Base-by-base conservation (phyloP, 2,113 vertebrate genomes). In the Hepsetus odoe region DNA sequence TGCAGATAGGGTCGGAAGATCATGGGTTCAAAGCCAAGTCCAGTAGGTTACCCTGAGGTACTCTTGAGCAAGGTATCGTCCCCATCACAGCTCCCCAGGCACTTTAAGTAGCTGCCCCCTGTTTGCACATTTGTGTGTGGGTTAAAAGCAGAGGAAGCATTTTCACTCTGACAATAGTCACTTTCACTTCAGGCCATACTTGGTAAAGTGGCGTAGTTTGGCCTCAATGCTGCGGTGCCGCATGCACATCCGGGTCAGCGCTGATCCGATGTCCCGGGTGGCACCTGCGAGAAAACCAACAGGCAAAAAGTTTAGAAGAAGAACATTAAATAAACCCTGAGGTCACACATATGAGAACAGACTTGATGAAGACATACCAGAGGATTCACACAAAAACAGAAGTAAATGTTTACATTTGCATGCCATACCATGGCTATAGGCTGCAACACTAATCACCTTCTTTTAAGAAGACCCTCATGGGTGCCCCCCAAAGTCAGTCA, bases 241-340 rank as follows among this genome's bases (percentile, higher is more conserved):
- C 97, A 99, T 98, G 86, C 97, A 99, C 97, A 99, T 98, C 78
- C 97, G 94, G 82, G 97, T 98, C 87, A 99, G 93, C 0, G 97
- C 97, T 0, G 97, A 99, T 81, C 97, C 97, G 0, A 99, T 98
- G 83, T 99, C 97, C 83, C 97, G 90, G 0, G 97, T 99, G 83
- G 97, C 97, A 76, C 97, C 97, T 99, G 91, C 69, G 86, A 76
- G 80, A 62, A 3, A 73, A 49, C 46, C 14, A 49, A 69, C 18
- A 35, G 33, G 74, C 38, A 71, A 26, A 33, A 12, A 2, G 18
- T 73, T n/a, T 22, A 75, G 44, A 71, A 18, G 30, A 51, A n/a
- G 49, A n/a, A 51, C 20, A 20, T 51, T 5, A 51, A 51, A 51
- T 51, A 20, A 51, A n/a, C 42, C 13, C 55, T 12, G 12, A 30